These are phyloP conservation scores for Eunapius fragilis DNA, from an alignment of 37 sponge, comb jelly and placozoan genomes.

Conservation along the genomic window DNA sequence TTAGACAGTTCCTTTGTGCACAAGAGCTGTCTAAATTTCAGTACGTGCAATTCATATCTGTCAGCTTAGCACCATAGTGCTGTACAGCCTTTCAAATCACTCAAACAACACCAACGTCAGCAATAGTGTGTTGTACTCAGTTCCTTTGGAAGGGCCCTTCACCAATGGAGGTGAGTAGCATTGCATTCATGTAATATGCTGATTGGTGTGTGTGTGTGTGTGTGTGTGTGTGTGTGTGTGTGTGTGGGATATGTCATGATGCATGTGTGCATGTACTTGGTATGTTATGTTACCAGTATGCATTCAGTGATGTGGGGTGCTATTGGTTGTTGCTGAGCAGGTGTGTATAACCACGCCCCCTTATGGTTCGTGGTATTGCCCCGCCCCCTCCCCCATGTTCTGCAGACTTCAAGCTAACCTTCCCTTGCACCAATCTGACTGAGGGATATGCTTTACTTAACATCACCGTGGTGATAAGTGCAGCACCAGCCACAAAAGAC, in stretches of 20 bases:
- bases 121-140: background rate
- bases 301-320: background rate
- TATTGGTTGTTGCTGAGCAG: background rate
- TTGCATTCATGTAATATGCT: background rate
- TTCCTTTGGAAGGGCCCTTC: background rate
- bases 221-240: too few species aligned
- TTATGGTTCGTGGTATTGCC: too few species aligned
- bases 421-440: background rate
- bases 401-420: constrained; percentile 1
- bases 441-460: constrained; percentile 10
- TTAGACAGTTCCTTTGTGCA: too few species aligned
- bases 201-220: too few species aligned
- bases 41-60: too few species aligned
- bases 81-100: background rate
- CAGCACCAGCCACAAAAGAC: background rate
- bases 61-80: background rate
- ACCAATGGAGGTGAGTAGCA: background rate
- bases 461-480: background rate
- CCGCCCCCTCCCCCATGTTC: background rate
- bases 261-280: too few species aligned
- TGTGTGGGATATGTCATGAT: too few species aligned
- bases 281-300: too few species aligned
- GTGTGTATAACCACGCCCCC: background rate
- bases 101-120: background rate
- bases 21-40: too few species aligned